These are phyloP conservation scores for Apis mellifera DNA, from an alignment of 1,140 invertebrate genomes.

Conservation along the genomic window DNA sequence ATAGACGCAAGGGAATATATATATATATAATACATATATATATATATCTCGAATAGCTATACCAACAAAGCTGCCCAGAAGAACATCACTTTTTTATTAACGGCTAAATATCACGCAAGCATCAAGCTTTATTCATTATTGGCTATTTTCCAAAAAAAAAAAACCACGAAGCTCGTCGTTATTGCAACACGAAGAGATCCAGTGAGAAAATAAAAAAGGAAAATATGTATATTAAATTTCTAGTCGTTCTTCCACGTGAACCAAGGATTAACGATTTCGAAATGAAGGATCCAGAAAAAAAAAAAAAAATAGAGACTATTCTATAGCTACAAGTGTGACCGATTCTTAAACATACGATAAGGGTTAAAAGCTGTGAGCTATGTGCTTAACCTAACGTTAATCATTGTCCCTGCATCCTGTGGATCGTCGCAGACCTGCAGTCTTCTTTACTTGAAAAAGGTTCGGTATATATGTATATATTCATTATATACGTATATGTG, in stretches of 20 bases:
- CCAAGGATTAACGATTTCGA: conserved; percentile 3
- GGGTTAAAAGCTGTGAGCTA: conserved; percentile 74
- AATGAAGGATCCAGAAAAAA: background rate
- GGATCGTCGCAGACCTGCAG: conserved; percentile 84
- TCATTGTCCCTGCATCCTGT: conserved; percentile 78
- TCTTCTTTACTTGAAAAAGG: conserved; percentile 81
- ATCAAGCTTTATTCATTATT: background rate
- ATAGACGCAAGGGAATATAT: background rate
- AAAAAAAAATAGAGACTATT: background rate
- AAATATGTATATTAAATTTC: conserved; percentile 8
- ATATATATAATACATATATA: too few relatives aligned
- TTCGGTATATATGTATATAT: conserved; percentile 75
- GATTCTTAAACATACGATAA: conserved; percentile 31
- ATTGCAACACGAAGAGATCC: too few relatives aligned
- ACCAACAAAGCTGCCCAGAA: too few relatives aligned
- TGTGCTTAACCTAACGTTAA: conserved; percentile 73
- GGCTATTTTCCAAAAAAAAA: background rate
- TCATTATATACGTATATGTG: conserved; percentile 42
- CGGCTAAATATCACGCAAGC: background rate
- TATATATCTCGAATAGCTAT: background rate
- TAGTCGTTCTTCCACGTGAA: conserved; percentile 8
- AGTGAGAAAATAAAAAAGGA: background rate
- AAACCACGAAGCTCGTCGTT: background rate
- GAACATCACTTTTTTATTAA: background rate
- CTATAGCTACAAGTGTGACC: conserved; percentile 7